Evolutionary conservation across 1,140 invertebrate genomes (phyloP), one percentile per base, ranked within the genome.

Genomic region (Bombus pascuorum): DNA sequence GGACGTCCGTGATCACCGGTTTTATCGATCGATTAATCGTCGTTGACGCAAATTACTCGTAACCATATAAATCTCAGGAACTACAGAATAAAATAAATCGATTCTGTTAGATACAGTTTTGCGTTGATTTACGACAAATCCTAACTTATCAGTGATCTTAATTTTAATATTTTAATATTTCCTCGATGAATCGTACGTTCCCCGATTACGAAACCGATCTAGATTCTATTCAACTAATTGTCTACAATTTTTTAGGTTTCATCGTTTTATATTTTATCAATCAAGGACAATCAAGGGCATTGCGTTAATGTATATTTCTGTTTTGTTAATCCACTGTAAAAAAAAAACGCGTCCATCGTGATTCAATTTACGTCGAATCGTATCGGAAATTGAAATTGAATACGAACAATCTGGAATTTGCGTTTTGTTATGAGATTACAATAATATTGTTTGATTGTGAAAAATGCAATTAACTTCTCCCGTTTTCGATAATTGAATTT

Each of bases 61-160:
- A 78, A 84, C 72, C 76, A n/a, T 57, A 57, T 85, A 70, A 85
- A 85, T 73, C 66, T 79, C 68, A 5, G 12, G 0, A 25, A 47
- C 53, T 79, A 62, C 32, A 25, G 25, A 65, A 65, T 72, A 73
- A 79, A 72, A 85, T 80, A 80, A 77, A 83, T 77, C 73, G 59
- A 32, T 32, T 32, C 44, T 13, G 68, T 32, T 77, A 39, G 1
- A 12, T 65, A 47, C 13, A 44, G 39, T n/a, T 72, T 84, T 72
- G 5, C 53, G 18, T 37, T 53, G 44, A 79, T 71, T 34, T 47
- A 37, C 82, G 32, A 53, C 59, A 47, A 37, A 62, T 59, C 12
- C 57, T 71, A n/a, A 37, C 4, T 12, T 44, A 53, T 8, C 18
- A 22, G 18, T 53, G 12, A 10, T 12, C 44, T 47, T 47, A 47